Conservation (phyloP, 2,113 vertebrate genomes). For the Corythaeola cristata region DNA sequence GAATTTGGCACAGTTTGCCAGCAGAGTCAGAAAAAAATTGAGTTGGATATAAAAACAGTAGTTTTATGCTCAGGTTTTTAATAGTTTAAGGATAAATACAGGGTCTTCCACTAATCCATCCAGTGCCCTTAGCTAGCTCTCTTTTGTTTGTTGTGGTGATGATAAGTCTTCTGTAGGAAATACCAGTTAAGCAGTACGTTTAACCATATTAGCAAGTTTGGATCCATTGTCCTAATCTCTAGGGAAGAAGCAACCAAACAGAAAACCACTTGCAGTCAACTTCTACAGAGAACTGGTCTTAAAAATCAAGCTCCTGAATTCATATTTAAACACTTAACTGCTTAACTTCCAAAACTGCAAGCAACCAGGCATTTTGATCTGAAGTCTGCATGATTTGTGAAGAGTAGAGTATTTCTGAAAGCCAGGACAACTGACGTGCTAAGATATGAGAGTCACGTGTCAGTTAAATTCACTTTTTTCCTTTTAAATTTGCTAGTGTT, state of each 20-base stretch:
- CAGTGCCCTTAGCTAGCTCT: not conserved
- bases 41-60: not conserved
- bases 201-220: not conserved
- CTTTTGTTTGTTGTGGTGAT: not conserved
- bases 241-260: not conserved
- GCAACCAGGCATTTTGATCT: not conserved
- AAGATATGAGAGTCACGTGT: not conserved
- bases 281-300: not conserved
- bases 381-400: not conserved
- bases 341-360: not conserved
- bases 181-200: not conserved
- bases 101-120: not conserved
- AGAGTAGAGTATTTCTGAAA: not conserved
- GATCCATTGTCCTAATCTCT: not conserved
- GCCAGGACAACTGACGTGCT: not conserved
- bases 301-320: not conserved
- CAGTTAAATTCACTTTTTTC: not conserved
- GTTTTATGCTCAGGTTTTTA: not conserved
- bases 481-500: not conserved
- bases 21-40: not conserved
- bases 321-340: not conserved
- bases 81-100: not conserved
- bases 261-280: not conserved
- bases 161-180: not conserved
- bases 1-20: constrained; percentile 17